phyloP scores from a whole-genome alignment of 2,113 vertebrate genomes.

The Muntiacus muntjak region DNA sequence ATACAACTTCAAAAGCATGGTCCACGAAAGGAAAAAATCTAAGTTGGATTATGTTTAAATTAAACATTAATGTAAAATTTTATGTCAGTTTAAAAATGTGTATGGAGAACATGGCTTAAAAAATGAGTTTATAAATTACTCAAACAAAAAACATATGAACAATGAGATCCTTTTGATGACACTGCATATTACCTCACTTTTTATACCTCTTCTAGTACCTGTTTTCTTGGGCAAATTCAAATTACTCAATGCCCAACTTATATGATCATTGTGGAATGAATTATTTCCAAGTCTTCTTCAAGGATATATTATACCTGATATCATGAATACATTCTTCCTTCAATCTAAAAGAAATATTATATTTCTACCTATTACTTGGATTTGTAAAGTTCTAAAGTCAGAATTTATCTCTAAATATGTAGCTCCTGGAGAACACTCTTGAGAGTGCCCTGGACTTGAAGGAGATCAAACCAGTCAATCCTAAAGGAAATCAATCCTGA shows the following conservation, averaged over 20 bases:
- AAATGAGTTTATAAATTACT: background rate
- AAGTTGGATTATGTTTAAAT: background rate
- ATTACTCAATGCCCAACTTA: background rate
- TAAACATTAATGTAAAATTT: background rate
- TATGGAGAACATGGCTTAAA: background rate
- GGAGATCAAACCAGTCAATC: background rate
- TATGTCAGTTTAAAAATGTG: background rate
- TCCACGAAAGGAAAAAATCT: background rate
- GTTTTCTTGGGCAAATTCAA: background rate
- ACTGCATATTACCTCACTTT: background rate
- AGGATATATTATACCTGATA: background rate
- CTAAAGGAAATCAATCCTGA: background rate
- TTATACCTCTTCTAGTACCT: background rate
- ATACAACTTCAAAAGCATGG: background rate
- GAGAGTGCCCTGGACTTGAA: background rate
- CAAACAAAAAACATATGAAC: background rate
- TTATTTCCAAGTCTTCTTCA: background rate
- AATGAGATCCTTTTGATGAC: background rate
- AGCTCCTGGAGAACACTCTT: background rate
- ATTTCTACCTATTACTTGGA: background rate
- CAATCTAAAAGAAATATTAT: background rate
- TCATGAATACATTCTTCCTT: background rate
- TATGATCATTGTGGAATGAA: background rate
- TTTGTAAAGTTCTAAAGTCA: background rate
- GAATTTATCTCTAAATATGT: background rate